phyloP scores from a whole-genome alignment of 2,797 vertebrate species.

The Sebastes reedi region DNA sequence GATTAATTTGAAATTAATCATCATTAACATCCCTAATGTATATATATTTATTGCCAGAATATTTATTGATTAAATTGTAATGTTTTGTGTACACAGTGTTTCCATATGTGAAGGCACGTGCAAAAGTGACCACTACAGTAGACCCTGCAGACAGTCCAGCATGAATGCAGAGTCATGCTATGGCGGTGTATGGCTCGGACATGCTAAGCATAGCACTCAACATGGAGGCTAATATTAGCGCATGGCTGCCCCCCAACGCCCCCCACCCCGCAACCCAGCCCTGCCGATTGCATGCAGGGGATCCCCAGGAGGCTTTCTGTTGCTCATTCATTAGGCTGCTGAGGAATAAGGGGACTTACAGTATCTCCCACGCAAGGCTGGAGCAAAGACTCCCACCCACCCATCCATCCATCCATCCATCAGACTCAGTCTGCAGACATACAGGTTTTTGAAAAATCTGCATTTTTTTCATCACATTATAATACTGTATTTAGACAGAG shows the following conservation, averaged over 20 bases:
- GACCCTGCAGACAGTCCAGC: neutral
- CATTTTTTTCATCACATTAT: neutral
- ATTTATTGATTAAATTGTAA: neutral
- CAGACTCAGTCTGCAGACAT: neutral
- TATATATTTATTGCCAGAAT: neutral
- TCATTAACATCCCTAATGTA: no score
- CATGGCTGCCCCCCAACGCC: conserved; percentile 6
- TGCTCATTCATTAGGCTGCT: conserved; percentile 69
- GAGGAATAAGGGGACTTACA: conserved; percentile 44
- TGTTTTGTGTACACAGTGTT: neutral
- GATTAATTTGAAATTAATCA: no score
- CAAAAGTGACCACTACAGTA: neutral
- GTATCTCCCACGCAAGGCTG: conserved; percentile 41
- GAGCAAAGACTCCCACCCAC: conserved; percentile 16
- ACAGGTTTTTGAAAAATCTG: neutral
- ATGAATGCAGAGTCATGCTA: conserved; percentile 57
- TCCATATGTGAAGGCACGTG: neutral
- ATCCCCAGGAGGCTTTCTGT: conserved; percentile 69
- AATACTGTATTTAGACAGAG: neutral
- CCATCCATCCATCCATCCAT: neutral
- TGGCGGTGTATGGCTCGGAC: conserved; percentile 13
- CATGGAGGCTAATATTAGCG: conserved; percentile 60
- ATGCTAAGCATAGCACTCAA: conserved; percentile 38
- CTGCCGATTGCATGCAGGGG: conserved; percentile 49
- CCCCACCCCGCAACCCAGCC: conserved; percentile 3